These are phyloP conservation scores for Tetragnatha montana DNA, from an alignment of 2,888 invertebrate species.

Conservation along the genomic window DNA sequence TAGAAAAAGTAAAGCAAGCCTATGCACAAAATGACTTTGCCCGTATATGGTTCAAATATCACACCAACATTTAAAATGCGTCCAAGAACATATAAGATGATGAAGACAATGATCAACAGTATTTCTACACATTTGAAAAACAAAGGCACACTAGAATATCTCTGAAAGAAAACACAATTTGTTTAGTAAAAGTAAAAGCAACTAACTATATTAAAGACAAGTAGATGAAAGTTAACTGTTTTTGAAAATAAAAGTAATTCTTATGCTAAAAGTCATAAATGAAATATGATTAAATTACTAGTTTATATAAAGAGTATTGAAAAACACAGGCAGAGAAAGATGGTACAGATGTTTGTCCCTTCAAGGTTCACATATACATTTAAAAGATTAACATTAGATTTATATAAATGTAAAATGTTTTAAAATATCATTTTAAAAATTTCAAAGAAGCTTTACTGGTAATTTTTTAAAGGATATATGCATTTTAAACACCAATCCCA, in stretches of 20 bases:
- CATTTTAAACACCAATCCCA: no score
- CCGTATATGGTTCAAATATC: slow-evolving; percentile 73
- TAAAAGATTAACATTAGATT: no score
- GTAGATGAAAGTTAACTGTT: background rate
- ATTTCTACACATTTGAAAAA: slow-evolving; percentile 73
- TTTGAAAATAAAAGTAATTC: background rate
- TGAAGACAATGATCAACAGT: slow-evolving; percentile 73
- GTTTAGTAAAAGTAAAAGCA: background rate
- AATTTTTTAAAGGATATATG: no score
- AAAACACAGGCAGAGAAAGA: background rate
- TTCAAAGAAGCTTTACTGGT: no score
- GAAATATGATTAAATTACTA: no score
- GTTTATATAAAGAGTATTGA: background rate
- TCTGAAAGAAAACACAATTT: slow-evolving; percentile 64
- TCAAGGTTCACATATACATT: background rate
- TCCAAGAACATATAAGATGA: slow-evolving; percentile 74
- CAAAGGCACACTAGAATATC: slow-evolving; percentile 73
- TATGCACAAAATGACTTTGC: slow-evolving; percentile 75
- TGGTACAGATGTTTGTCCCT: background rate
- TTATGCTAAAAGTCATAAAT: background rate
- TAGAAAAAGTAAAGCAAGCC: slow-evolving; percentile 78
- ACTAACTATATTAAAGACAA: background rate
- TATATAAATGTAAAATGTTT: no score
- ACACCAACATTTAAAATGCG: slow-evolving; percentile 74
- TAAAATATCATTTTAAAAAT: no score